Evolutionary conservation across 2,797 vertebrate genomes (phyloP).

Genomic region (Eulemur rubriventer): DNA sequence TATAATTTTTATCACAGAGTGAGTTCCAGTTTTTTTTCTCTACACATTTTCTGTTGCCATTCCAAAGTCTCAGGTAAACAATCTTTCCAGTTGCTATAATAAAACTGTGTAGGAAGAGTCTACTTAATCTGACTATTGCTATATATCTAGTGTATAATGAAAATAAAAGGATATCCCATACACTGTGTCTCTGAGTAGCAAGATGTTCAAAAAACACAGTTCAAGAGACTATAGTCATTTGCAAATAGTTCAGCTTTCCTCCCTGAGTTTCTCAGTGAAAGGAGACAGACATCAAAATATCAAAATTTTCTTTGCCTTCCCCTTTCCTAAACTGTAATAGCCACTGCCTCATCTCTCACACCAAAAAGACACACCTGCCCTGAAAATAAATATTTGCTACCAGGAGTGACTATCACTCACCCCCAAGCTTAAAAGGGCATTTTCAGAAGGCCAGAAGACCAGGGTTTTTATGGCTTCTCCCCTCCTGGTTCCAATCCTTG

Average conservation of each 20-base stretch:
- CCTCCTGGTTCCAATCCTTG: background rate
- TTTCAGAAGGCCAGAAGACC: background rate
- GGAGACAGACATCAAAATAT: background rate
- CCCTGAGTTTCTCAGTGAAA: background rate
- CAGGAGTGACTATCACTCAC: background rate
- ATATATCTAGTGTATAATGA: background rate
- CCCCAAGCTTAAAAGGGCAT: background rate
- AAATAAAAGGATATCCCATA: background rate
- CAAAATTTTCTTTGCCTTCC: background rate
- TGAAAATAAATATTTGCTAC: background rate
- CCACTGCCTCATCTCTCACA: background rate
- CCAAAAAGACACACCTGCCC: fast-evolving
- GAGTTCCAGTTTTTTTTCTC: background rate
- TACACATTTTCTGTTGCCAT: background rate
- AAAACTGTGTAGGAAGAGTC: background rate
- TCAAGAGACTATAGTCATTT: background rate
- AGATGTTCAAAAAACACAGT: background rate
- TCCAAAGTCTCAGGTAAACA: background rate
- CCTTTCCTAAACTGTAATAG: background rate
- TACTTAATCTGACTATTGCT: background rate
- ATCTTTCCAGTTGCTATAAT: background rate
- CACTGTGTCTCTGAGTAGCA: background rate
- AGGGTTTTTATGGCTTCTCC: background rate
- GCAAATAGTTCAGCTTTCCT: background rate
- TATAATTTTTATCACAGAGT: background rate